Percentiles rank a stretch among this genome's conserved stretches.
phyloP scores from a whole-genome alignment of 2,888 invertebrate genomes.

The Scaeva pyrastri region DNA sequence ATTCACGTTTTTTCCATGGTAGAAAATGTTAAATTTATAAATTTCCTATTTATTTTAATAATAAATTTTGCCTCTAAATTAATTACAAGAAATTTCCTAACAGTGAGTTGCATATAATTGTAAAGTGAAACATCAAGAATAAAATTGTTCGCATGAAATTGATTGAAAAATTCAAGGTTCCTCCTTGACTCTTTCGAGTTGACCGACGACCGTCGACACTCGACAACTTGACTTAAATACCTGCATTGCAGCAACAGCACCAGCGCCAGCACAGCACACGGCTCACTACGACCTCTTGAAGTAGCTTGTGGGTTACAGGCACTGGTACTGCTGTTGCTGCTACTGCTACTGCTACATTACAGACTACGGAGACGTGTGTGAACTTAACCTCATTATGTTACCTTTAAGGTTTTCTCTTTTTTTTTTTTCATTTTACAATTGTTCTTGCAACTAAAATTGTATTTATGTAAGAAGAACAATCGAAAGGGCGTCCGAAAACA shows the following conservation, averaged over 20 bases:
- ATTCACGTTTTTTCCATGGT: slow-evolving; percentile 52
- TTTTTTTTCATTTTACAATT: slow-evolving; percentile 36
- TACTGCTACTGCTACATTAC: slow-evolving; percentile 6
- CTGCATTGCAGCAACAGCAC: slow-evolving; percentile 39
- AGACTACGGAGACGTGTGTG: slow-evolving; percentile 63
- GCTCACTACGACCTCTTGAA: too few relatives aligned
- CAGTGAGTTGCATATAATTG: slow-evolving; percentile 10
- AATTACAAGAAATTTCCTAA: slow-evolving; percentile 19
- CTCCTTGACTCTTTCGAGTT: slow-evolving; percentile 21
- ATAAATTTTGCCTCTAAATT: slow-evolving; percentile 40
- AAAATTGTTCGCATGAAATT: slow-evolving; percentile 24
- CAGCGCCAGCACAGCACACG: neutral
- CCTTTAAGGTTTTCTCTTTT: slow-evolving; percentile 49
- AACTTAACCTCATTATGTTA: slow-evolving; percentile 77
- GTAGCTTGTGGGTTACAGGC: too few relatives aligned
- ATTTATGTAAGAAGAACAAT: slow-evolving; percentile 22
- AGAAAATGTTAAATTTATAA: slow-evolving; percentile 55
- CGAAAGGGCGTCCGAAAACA: neutral
- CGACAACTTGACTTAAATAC: slow-evolving; percentile 25
- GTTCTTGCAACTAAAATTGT: slow-evolving; percentile 11
- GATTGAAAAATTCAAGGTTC: slow-evolving; percentile 62
- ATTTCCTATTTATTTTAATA: slow-evolving; percentile 38
- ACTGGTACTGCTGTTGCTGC: neutral
- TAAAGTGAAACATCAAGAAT: neutral
- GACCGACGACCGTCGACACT: neutral